Percentiles rank a stretch among this genome's conserved stretches.
Conservation (phyloP, 2,888 invertebrate species). For the Drosophila leonis region DNA sequence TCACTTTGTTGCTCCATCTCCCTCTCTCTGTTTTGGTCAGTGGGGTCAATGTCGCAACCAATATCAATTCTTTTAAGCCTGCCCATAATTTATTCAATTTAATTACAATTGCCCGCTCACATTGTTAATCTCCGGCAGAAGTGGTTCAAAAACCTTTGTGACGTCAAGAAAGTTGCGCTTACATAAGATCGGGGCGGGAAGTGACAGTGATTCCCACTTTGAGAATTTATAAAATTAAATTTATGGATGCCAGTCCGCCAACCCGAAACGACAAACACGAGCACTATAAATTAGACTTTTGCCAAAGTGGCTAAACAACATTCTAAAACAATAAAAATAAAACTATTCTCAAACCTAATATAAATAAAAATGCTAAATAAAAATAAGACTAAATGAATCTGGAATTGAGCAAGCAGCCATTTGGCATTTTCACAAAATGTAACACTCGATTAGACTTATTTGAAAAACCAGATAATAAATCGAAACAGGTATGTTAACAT, state of each 20-base stretch:
- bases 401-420: conserved; percentile 54
- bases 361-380: conserved; percentile 22
- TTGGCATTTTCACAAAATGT: conserved; percentile 43
- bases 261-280: conserved; percentile 53
- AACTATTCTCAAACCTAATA: conserved; percentile 43
- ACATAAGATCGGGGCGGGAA: conserved; percentile 20
- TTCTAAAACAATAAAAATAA: conserved; percentile 76
- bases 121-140: background rate
- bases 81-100: conserved; percentile 24
- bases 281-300: conserved; percentile 60
- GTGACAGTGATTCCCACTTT: background rate
- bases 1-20: background rate
- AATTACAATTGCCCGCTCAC: conserved; percentile 36
- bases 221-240: conserved; percentile 41
- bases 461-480: conserved; percentile 5
- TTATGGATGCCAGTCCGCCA: conserved; percentile 59
- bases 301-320: conserved; percentile 76
- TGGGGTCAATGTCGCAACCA: conserved; percentile 77
- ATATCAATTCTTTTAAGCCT: conserved; percentile 27
- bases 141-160: conserved; percentile 44
- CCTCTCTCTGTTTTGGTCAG: conserved; percentile 42
- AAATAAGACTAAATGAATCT: conserved; percentile 40
- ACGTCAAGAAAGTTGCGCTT: conserved; percentile 39
- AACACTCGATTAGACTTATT: conserved; percentile 32
- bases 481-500: background rate